Percentiles rank a stretch among this genome's conserved stretches.
Conservation (phyloP, 2,888 invertebrate species). For the Caprella mutica region DNA sequence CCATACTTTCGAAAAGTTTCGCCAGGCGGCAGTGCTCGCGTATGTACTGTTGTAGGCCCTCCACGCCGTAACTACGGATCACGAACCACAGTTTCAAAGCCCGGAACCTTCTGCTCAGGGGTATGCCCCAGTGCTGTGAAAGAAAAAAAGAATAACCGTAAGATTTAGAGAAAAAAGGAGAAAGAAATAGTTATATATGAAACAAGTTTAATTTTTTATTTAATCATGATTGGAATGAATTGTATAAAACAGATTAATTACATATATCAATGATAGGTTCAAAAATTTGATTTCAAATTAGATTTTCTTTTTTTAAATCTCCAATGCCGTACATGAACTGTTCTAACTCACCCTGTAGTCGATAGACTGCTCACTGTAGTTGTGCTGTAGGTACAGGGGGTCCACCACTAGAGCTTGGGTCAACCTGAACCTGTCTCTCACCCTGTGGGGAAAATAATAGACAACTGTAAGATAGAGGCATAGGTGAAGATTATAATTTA, state of each 20-base stretch:
- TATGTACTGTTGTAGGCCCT: conserved; percentile 84
- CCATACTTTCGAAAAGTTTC: conserved; percentile 66
- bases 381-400: conserved; percentile 93
- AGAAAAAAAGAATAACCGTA: too few relatives aligned
- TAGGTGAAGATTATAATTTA: background rate
- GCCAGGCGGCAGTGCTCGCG: conserved; percentile 81
- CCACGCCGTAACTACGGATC: conserved; percentile 81
- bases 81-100: conserved; percentile 97
- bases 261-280: background rate
- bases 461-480: too few relatives aligned
- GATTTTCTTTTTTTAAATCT: background rate
- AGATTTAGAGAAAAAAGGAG: too few relatives aligned
- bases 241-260: background rate
- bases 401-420: conserved; percentile 95
- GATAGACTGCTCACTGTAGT: conserved; percentile 79
- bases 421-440: conserved; percentile 72
- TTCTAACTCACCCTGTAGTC: conserved; percentile 53
- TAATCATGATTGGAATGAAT: background rate
- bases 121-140: conserved; percentile 86
- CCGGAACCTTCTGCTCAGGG: conserved; percentile 85
- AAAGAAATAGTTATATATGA: background rate
- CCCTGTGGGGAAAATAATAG: conserved; percentile 45
- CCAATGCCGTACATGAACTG: background rate
- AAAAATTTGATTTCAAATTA: background rate
- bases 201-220: background rate